A percentile compares a stretch with the other conserved stretches of the same genome.
These are phyloP conservation scores for Muschampia plurimacula DNA, from an alignment of 2,888 invertebrate genomes.

Conservation along the genomic window DNA sequence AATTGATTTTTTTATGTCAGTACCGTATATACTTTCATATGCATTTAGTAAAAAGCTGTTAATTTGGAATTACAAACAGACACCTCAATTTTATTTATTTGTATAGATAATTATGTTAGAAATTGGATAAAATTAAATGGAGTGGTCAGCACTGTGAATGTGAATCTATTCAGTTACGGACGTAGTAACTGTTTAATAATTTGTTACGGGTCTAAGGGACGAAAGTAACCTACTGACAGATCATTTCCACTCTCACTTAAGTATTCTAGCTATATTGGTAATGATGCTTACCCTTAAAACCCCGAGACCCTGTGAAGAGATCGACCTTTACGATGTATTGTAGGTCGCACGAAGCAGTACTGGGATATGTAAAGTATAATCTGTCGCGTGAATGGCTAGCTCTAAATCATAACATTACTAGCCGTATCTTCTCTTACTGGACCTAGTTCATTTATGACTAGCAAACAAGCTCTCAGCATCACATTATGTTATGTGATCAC, in stretches of 20 bases:
- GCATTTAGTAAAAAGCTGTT: too few relatives aligned
- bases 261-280: conserved; percentile 10
- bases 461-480: too few relatives aligned
- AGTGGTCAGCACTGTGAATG: too few relatives aligned
- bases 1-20: too few relatives aligned
- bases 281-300: conserved; percentile 29
- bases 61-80: too few relatives aligned
- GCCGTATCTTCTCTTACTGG: neutral
- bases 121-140: too few relatives aligned
- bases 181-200: too few relatives aligned
- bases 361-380: conserved; percentile 30
- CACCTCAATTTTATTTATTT: too few relatives aligned
- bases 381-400: conserved; percentile 32
- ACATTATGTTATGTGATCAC: too few relatives aligned
- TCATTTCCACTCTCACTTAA: neutral
- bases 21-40: too few relatives aligned
- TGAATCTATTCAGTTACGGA: too few relatives aligned
- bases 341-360: conserved; percentile 35
- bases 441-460: neutral
- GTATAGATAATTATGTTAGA: too few relatives aligned
- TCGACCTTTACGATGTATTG: conserved; percentile 36
- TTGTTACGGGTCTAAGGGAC: neutral
- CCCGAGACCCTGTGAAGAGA: conserved; percentile 34
- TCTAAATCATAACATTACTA: conserved; percentile 30
- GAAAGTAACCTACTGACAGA: neutral